Base-by-base conservation (phyloP, 1,140 invertebrate genomes). In the Phthorimaea operculella region DNA sequence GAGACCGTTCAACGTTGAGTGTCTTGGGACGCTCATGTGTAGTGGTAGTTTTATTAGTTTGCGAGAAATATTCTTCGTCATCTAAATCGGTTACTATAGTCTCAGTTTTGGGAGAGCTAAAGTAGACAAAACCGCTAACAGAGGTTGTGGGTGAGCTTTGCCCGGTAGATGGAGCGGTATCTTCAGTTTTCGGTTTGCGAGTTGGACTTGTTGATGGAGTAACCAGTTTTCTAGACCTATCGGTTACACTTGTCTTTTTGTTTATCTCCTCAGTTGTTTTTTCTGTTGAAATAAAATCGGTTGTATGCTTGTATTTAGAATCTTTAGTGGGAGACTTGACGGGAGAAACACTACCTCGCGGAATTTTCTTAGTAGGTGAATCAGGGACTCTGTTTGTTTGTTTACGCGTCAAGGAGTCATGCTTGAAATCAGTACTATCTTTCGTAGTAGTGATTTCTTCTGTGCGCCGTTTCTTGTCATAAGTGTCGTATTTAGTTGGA, bases 91-190 rank as follows among this genome's bases (percentile, higher is more conserved):
- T 84, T 12, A 83, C 63, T n/a, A 76, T 54, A 53, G 70, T 61
- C 18, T 81, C 72, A 16, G 55, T 59, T 56, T 54, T 62, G 17
- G 79, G 64, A 45, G 77, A 76, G 44, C 79, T 72, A 54, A 76
- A 86, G 54, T 87, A 83, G 33, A 82, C 72, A 56, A 87, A 86
- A 8, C 83, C 86, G 66, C 85, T 87, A 0, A 81, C 83, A n/a
- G 83, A 85, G 17, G 84, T 86, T 51, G 86, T 86, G 5, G 86
- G 85, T 33, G 86, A 87, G 59, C 82, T 86, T 64, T 85, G 81
- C 16, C 74, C 77, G 54, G 74, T 83, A 12, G 76, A 80, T 17
- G 74, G 68, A 42, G 64, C 74, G 28, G 60, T 74, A 59, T 85
- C 83, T 51, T 42, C 50, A 17, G 55, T 28, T 67, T 82, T 83